Conservation (phyloP, 1,140 invertebrate species). For the Trichonephila inaurata region DNA sequence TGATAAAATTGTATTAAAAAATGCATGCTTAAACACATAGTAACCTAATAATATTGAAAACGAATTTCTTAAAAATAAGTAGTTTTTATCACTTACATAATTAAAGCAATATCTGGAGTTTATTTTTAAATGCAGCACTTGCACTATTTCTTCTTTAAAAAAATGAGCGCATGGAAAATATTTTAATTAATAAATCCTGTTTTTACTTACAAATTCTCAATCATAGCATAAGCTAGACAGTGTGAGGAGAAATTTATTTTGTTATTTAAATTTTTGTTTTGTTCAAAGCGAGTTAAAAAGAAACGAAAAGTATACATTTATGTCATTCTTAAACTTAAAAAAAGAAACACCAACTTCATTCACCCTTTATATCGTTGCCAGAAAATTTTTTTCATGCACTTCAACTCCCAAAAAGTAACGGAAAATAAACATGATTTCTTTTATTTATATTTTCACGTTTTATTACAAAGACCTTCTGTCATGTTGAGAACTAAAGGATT, state of each 20-base stretch:
- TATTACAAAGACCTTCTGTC: not conserved
- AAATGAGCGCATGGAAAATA: no score
- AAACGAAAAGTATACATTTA: not conserved
- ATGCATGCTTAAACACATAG: no score
- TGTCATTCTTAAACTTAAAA: constrained; percentile 9
- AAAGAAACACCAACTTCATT: not conserved
- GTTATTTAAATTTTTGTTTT: not conserved
- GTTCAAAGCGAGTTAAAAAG: not conserved
- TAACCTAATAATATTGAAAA: no score
- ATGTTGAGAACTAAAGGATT: not conserved
- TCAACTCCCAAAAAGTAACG: not conserved
- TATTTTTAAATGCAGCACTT: no score
- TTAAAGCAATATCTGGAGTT: no score
- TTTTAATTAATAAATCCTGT: no score
- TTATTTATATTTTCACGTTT: not conserved
- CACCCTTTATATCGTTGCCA: not conserved
- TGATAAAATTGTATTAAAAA: no score
- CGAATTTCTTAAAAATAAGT: no score
- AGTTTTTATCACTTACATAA: no score
- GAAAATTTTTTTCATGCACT: not conserved
- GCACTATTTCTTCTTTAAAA: no score
- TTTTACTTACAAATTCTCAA: no score
- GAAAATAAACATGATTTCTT: not conserved
- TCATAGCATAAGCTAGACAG: no score
- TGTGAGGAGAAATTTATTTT: not conserved